Evolutionary conservation across 1,140 invertebrate species (phyloP), one percentile per base, ranked within the genome.

Genomic region (Thaumatotibia leucotreta): DNA sequence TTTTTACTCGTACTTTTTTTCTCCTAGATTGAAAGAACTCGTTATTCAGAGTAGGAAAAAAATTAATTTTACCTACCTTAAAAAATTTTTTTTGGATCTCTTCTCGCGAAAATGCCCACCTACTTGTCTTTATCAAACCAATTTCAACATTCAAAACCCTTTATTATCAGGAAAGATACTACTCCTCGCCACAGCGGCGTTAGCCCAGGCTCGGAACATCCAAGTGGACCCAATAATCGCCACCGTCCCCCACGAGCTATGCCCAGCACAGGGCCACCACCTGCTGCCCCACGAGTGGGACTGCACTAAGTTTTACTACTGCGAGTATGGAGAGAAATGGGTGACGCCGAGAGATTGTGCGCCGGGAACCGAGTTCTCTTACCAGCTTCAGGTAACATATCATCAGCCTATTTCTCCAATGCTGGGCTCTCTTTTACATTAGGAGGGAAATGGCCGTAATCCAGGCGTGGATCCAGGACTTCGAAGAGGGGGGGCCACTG

Each of bases 221-320:
- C 39, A 61, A 2, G 35, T n/a, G 11, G 31, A 35, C 0, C 0
- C 1, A 4, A n/a, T 29, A 1, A 6, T 23, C 8, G 23, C 52
- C 2, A 5, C 22, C 0, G 8, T 27, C 1, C 0, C 6, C 0
- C 22, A 32, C 22, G 69, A 64, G 2, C 68, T 23, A 6, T 81
- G 80, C 61, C 78, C 65, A 0, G 35, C 66, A 0, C 14, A 24
- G 11, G 35, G 35, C 0, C 84, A 89, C 50, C 73, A 66, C 10
- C 65, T 89, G 0, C 61, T 90, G 2, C 79, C 79, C 0, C 84
- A 90, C 50, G 88, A 88, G 31, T 79, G 71, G 4, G 82, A 88
- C 50, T 88, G 86, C 64, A 79, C 80, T 0, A 82, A 80, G 63
- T 90, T 86, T 63, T 90, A 88, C 72, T 83, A 82, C 64, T 90